Conservation (phyloP, 2,888 invertebrate species). For the Nemapogon koenigi region DNA sequence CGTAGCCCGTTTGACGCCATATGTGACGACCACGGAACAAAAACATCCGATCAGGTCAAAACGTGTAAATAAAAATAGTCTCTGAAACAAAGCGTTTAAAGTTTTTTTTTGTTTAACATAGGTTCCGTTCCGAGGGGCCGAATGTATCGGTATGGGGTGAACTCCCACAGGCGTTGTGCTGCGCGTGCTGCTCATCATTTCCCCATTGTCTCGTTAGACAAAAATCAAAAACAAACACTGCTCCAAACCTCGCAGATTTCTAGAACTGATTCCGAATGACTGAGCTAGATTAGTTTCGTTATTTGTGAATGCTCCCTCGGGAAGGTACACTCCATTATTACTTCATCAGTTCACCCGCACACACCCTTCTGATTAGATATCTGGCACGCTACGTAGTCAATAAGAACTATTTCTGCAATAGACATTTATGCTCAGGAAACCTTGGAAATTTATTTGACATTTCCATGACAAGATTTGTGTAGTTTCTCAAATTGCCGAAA, state of each 20-base stretch:
- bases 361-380: too few species aligned
- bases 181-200: slow-evolving; percentile 58
- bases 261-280: slow-evolving; percentile 47
- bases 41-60: slow-evolving; percentile 25
- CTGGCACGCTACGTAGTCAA: slow-evolving; percentile 1
- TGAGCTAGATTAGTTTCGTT: slow-evolving; percentile 17
- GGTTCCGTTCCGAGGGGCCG: slow-evolving; percentile 28
- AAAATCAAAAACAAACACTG: slow-evolving; percentile 64
- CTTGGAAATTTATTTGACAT: slow-evolving; percentile 17
- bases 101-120: neutral
- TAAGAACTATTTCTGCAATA: slow-evolving; percentile 4
- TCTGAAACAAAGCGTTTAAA: slow-evolving; percentile 1
- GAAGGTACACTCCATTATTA: neutral
- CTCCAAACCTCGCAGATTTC: slow-evolving; percentile 39
- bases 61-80: neutral
- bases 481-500: slow-evolving; percentile 20
- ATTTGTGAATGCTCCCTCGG: neutral
- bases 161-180: slow-evolving; percentile 56
- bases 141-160: slow-evolving; percentile 39
- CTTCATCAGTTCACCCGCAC: neutral
- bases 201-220: slow-evolving; percentile 66
- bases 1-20: slow-evolving; percentile 61
- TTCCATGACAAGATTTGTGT: slow-evolving; percentile 17
- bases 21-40: slow-evolving; percentile 32
- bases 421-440: slow-evolving; percentile 6